Evolutionary conservation across 2,888 invertebrate species (phyloP), one percentile per base, ranked within the genome.

Genomic region (Drosophila anomelani): DNA sequence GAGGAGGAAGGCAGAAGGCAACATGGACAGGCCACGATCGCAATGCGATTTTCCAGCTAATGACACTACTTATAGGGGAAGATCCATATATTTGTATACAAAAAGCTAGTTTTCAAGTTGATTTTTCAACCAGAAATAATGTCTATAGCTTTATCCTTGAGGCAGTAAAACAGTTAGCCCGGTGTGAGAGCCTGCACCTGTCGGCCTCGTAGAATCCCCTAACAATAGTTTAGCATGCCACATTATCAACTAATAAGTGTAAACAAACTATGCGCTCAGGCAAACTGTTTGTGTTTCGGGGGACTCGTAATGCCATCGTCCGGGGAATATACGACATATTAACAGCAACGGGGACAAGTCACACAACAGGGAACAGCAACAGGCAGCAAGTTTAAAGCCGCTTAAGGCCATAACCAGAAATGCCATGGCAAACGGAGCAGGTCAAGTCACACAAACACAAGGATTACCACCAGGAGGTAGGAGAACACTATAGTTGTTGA

Each of bases 361-460:
- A 66, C 64, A 60, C 58, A 51, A 41, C 67, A 41, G 12, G 55
- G 47, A 66, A 15, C 47, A 76, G 84, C 79, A 81, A 81, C 75
- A 79, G 79, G 71, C 67, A 73, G 81, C 72, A 85, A 84, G 61
- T 85, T 85, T 87, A 85, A 85, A 85, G 85, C 84, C 79, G 87
- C 84, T 85, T 85, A 85, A 79, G 82, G 85, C 82, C 71, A 87
- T 86, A 84, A 80, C 80, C 87, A 47, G 75, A 79, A 85, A 82
- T 82, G 85, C 85, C 80, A 73, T 72, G 79, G 81, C 84, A 86
- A 87, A 87, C 87, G 87, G 77, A 85, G 85, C 87, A 82, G 84
- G 85, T 87, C 84, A 85, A 87, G 82, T 77, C 87, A 77, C 87
- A 82, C 87, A 85, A 85, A 85, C 84, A 85, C 75, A 79, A 76